Conservation (phyloP, 2,113 vertebrate species). For the Sceloporus tristichus region DNA sequence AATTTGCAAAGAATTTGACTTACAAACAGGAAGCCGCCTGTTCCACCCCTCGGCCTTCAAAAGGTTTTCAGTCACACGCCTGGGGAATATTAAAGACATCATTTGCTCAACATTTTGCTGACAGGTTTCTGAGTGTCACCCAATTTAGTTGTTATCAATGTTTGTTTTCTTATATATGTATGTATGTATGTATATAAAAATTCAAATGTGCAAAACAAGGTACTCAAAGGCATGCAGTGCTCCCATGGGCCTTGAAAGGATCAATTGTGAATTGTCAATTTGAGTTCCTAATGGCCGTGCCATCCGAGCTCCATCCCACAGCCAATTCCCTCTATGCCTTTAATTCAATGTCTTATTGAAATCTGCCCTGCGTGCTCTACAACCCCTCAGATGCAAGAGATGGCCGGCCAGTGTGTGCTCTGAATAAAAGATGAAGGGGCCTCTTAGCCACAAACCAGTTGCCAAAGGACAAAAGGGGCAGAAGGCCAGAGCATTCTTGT, state of each 20-base stretch:
- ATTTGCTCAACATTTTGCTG: conserved; percentile 80
- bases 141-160: conserved; percentile 71
- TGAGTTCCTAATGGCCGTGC: conserved; percentile 75
- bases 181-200: conserved; percentile 14
- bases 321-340: conserved; percentile 68
- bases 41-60: conserved; percentile 83
- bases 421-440: neutral
- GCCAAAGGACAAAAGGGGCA: neutral
- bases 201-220: conserved; percentile 72
- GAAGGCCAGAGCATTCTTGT: neutral
- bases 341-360: conserved; percentile 22
- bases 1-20: conserved; percentile 80
- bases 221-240: conserved; percentile 70
- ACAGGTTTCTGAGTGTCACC: conserved; percentile 76
- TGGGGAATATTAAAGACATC: conserved; percentile 83
- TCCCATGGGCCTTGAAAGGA: conserved; percentile 57
- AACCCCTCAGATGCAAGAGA: conserved; percentile 43
- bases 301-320: conserved; percentile 64
- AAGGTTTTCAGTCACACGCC: conserved; percentile 82
- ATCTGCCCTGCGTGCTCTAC: conserved; percentile 50
- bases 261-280: conserved; percentile 70
- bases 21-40: conserved; percentile 81
- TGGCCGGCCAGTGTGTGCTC: neutral
- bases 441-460: no score
- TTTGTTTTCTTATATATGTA: neutral